These are phyloP conservation scores for Alcis repandata DNA, from an alignment of 2,888 invertebrate genomes.

Conservation along the genomic window DNA sequence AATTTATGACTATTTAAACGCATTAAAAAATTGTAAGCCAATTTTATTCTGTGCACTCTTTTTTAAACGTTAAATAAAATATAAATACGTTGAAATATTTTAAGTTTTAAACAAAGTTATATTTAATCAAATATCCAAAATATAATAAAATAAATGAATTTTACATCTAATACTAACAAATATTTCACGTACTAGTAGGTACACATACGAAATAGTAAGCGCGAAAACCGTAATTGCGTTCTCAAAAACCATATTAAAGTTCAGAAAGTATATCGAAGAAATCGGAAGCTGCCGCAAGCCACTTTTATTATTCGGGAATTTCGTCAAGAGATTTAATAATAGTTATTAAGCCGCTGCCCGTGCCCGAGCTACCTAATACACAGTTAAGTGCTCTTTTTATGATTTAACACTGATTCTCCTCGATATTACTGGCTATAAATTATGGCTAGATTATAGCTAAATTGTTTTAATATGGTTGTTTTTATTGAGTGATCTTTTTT, in stretches of 20 bases:
- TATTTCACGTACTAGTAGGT: too few species aligned
- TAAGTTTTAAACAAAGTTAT: too few species aligned
- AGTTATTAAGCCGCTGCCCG: slow-evolving; percentile 81
- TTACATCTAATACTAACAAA: too few species aligned
- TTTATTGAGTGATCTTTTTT: slow-evolving; percentile 52
- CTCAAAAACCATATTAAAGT: too few species aligned
- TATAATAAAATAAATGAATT: too few species aligned
- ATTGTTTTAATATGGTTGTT: slow-evolving; percentile 81
- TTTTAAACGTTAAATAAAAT: too few species aligned
- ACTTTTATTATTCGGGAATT: slow-evolving; percentile 76
- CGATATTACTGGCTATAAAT: slow-evolving; percentile 81
- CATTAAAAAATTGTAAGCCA: background rate
- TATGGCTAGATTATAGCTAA: slow-evolving; percentile 74
- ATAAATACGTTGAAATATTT: too few species aligned
- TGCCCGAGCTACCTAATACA: slow-evolving; percentile 79
- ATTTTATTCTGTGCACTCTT: too few species aligned
- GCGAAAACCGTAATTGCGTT: too few species aligned
- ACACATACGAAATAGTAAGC: too few species aligned
- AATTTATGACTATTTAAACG: too few species aligned
- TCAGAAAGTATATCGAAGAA: slow-evolving; percentile 7
- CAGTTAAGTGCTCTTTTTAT: slow-evolving; percentile 82
- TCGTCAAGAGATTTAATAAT: slow-evolving; percentile 81
- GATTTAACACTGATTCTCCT: slow-evolving; percentile 81
- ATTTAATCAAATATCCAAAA: too few species aligned
- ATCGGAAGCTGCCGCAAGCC: slow-evolving; percentile 56